Evolutionary conservation across 2,113 vertebrate genomes (phyloP), one percentile per base, ranked within the genome.

Genomic region (Ardeotis arabs): DNA sequence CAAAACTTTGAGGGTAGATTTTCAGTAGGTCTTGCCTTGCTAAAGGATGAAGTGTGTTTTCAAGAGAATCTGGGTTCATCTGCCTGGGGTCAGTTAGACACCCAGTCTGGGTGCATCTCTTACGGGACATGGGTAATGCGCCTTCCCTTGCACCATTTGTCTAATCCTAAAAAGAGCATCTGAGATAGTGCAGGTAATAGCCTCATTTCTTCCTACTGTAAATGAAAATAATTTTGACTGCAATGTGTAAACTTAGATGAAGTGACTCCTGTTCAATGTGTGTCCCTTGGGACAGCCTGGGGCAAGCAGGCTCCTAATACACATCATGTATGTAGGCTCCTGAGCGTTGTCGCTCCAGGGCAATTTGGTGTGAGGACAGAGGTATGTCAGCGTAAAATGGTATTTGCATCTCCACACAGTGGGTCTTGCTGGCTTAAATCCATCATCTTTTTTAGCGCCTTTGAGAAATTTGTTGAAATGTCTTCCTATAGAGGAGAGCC

Each of bases 51-150:
- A n/a, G 29, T 9, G 9, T 19, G 4, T 39, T 81, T 73, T 41
- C 0, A 1, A 72, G 41, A n/a, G 19, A 44, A 37, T 37, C 6
- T 0, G 1, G 5, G 15, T 55, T 92, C 22, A 4, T 68, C 35
- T 33, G 10, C 37, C 21, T 41, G 11, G 35, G 13, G 41, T 31
- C 29, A 53, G 24, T 21, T 55, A 16, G 19, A 45, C 0, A 1
- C 22, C 29, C 33, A 20, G 20, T 11, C 21, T 49, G 49, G 49
- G 29, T 11, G 44, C 13, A 22, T 59, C 62, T 55, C 4, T 7
- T 25, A 19, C 0, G 13, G 53, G 49, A 33, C 44, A 7, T 0
- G 4, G 13, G 41, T 50, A 62, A 60, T 9, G 31, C 9, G 6
- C 27, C 37, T 86, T 67, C 49, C 25, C 29, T 47, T 20, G 31